Percentiles rank a stretch among this genome's conserved stretches.
phyloP scores from a whole-genome alignment of 2,797 vertebrate species.

The Cossypha polioptera region DNA sequence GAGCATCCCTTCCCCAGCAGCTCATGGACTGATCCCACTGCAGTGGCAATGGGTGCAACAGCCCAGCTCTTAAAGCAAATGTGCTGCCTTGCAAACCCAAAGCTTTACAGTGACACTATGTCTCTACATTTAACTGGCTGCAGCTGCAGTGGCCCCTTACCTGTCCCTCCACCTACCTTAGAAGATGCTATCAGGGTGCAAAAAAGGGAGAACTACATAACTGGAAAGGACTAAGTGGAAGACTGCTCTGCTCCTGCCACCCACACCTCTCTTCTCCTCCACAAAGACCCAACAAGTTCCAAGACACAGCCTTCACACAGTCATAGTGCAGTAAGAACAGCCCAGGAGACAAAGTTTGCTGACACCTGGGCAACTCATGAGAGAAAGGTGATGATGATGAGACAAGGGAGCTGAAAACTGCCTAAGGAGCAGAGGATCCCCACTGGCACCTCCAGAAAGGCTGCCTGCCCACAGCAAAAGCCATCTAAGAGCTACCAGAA shows the following conservation, averaged over 20 bases:
- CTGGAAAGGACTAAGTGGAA: background rate
- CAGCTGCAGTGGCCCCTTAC: background rate
- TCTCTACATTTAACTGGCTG: background rate
- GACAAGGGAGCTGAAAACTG: background rate
- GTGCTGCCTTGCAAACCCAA: background rate
- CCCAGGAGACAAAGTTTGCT: background rate
- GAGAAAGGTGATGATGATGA: background rate
- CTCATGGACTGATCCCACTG: background rate
- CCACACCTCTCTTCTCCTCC: background rate
- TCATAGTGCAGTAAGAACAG: background rate
- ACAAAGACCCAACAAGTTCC: background rate
- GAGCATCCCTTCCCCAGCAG: background rate
- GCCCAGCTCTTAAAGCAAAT: background rate
- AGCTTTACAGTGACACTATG: background rate
- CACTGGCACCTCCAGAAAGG: background rate
- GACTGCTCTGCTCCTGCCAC: background rate
- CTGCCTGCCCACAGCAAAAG: background rate
- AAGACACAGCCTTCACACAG: background rate
- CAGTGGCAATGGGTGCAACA: background rate
- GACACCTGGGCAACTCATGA: background rate
- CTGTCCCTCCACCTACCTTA: background rate
- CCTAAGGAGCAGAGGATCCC: background rate
- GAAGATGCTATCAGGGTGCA: background rate
- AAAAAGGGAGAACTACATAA: background rate
- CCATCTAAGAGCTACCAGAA: background rate